These are phyloP conservation scores for Sciurus niger DNA, from an alignment of 2,113 vertebrate species.

Conservation along the genomic window DNA sequence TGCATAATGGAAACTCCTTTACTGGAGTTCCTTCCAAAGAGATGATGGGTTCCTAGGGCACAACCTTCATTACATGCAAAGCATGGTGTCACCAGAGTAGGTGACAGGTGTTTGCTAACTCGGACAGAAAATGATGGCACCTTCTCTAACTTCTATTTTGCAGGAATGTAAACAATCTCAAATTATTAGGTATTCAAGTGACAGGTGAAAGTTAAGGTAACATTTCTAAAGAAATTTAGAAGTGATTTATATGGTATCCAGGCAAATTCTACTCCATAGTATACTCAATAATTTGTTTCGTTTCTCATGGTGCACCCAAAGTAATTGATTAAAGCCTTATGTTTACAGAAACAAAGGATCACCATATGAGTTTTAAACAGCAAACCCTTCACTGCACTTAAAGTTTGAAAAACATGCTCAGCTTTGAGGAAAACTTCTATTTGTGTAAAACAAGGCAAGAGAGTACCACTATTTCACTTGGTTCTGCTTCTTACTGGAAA, in stretches of 20 bases:
- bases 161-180: constrained; percentile 59
- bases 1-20: neutral
- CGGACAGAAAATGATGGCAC: neutral
- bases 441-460: neutral
- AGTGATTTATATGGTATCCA: constrained; percentile 33
- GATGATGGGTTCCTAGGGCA: neutral
- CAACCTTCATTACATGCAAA: neutral
- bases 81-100: neutral
- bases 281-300: neutral
- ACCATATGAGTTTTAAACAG: neutral
- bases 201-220: neutral
- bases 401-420: neutral
- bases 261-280: constrained; percentile 44
- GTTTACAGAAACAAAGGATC: constrained; percentile 22
- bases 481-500: neutral
- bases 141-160: constrained; percentile 36
- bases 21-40: neutral
- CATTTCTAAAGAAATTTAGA: constrained; percentile 50
- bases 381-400: neutral
- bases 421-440: constrained; percentile 1
- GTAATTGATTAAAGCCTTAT: constrained; percentile 46
- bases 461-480: neutral
- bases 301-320: neutral
- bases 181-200: constrained; percentile 18
- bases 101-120: constrained; percentile 30